Evolutionary conservation across 2,113 vertebrate genomes (phyloP).

Genomic region (Oenanthe melanoleuca): DNA sequence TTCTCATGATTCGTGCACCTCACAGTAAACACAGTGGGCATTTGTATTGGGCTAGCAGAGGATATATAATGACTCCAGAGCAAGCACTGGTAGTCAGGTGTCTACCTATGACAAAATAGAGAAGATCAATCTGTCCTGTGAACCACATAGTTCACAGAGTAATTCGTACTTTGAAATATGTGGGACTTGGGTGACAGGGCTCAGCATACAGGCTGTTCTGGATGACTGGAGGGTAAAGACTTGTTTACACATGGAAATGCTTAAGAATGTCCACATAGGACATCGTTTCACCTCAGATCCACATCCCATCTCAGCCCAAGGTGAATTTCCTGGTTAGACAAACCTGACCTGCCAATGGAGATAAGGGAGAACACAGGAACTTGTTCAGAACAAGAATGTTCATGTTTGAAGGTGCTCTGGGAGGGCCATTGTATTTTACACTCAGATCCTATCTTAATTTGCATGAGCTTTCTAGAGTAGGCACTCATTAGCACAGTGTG

Average conservation of each 20-base stretch:
- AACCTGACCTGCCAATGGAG: not conserved
- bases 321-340: slow-evolving; percentile 26
- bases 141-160: not conserved
- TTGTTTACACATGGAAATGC: not conserved
- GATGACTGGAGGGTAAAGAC: not conserved
- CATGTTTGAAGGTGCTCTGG: not conserved
- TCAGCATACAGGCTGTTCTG: not conserved
- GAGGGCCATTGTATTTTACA: not conserved
- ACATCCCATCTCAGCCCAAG: not conserved
- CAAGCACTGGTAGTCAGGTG: not conserved
- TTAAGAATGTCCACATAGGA: not conserved
- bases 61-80: not conserved
- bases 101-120: not conserved
- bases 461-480: not conserved
- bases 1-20: not conserved
- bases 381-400: slow-evolving; percentile 41
- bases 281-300: not conserved
- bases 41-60: not conserved
- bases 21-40: not conserved
- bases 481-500: not conserved
- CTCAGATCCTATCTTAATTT: not conserved
- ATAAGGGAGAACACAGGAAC: slow-evolving; percentile 6
- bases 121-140: not conserved
- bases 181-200: not conserved
- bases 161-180: not conserved